A percentile compares a stretch with the other conserved stretches of the same genome.
Conservation (phyloP, 2,113 vertebrate genomes). For the Spea bombifrons region DNA sequence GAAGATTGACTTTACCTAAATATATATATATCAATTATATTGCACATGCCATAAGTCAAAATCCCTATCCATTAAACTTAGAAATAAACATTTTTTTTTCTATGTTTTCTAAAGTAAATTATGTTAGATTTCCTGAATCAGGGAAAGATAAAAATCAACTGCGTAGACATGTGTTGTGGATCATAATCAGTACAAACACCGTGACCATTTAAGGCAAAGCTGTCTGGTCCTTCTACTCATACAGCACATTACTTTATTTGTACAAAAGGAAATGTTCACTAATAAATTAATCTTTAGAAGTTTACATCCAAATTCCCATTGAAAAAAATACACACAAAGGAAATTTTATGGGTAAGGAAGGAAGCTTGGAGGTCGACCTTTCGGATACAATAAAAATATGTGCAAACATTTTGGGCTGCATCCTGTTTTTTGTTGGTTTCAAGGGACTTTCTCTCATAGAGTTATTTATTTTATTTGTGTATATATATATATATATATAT, state of each 20-base stretch:
- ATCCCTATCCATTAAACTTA: too few relatives aligned
- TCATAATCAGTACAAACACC: not conserved
- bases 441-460: not conserved
- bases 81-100: too few relatives aligned
- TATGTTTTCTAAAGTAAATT: too few relatives aligned
- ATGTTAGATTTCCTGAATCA: not conserved
- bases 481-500: too few relatives aligned
- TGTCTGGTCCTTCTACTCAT: not conserved
- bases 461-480: not conserved
- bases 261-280: not conserved
- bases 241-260: not conserved
- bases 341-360: slow-evolving; percentile 8
- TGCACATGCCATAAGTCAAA: too few relatives aligned
- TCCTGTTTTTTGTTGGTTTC: slow-evolving; percentile 6
- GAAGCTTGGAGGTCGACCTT: not conserved
- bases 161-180: not conserved
- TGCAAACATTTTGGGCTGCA: slow-evolving; percentile 4
- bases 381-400: slow-evolving; percentile 11
- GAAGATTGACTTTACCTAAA: too few relatives aligned
- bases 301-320: not conserved
- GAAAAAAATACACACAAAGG: slow-evolving; percentile 8
- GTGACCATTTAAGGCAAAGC: not conserved
- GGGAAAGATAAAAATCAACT: not conserved
- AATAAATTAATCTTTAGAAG: not conserved
- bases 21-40: too few relatives aligned